These are phyloP conservation scores for Tinea semifulvella DNA, from an alignment of 2,888 invertebrate genomes.

Conservation along the genomic window DNA sequence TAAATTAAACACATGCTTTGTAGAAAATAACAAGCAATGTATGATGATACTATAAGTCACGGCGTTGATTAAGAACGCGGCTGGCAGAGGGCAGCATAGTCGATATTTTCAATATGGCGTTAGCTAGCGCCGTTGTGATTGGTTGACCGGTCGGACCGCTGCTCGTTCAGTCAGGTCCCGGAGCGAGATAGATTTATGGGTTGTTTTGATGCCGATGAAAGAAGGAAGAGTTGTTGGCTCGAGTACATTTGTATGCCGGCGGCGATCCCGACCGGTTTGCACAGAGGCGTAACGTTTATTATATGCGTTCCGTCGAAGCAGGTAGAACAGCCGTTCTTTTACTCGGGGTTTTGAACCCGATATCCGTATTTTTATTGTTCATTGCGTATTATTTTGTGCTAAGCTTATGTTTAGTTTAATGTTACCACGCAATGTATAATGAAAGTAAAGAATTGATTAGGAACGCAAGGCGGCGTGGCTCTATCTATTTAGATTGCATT, in stretches of 20 bases:
- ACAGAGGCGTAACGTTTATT: slow-evolving; percentile 53
- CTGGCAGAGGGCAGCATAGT: slow-evolving; percentile 45
- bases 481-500: too few species aligned
- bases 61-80: too few species aligned
- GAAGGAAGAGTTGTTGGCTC: slow-evolving; percentile 56
- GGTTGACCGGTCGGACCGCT: slow-evolving; percentile 34
- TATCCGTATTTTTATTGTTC: too few species aligned
- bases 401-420: too few species aligned
- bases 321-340: too few species aligned
- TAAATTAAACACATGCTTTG: too few species aligned
- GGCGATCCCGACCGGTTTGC: slow-evolving; percentile 53
- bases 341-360: too few species aligned
- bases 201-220: slow-evolving; percentile 57
- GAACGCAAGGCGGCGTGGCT: slow-evolving; percentile 8
- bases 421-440: too few species aligned
- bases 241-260: slow-evolving; percentile 58
- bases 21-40: too few species aligned
- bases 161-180: slow-evolving; percentile 49
- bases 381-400: too few species aligned
- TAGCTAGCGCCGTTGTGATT: slow-evolving; percentile 39
- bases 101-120: slow-evolving; percentile 61
- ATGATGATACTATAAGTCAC: too few species aligned
- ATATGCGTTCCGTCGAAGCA: slow-evolving; percentile 27
- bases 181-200: slow-evolving; percentile 61
- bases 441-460: too few species aligned